Evolutionary conservation across 2,113 vertebrate species (phyloP), one percentile per base, ranked within the genome.

Genomic region (Guaruba guarouba): DNA sequence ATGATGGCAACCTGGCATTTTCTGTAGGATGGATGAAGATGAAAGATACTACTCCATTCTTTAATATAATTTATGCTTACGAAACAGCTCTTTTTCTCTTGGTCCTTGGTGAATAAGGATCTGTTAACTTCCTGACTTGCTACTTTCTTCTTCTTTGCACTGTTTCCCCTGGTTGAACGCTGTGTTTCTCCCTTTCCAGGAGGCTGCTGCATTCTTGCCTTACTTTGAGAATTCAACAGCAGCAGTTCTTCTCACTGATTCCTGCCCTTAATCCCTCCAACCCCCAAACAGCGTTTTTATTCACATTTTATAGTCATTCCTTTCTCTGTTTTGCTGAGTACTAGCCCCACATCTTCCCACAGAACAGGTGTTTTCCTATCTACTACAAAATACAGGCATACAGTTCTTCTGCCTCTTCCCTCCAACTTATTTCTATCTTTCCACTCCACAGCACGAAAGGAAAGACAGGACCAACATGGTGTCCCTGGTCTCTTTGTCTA

Each of bases 11-110:
- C 5, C 13, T 39, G 43, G 12, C 5, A 23, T 28, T 76, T 68
- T 44, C 4, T 0, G 5, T 5, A 9, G 7, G 3, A 23, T 9
- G 10, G 43, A 62, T n/a, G n/a, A 74, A 77, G 20, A 66, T 1
- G 1, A 4, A 52, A 74, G 23, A 41, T 8, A 41, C 3, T 28
- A 19, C 23, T 55, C 9, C 0, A 1, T 23, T 39, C 74, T 63
- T 51, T 4, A 48, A 67, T 51, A 11, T 13, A 41, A 59, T n/a
- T 64, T 43, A 37, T 43, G 29, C 16, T 57, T 71, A 23, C 17
- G 13, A 86, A 85, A 54, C 4, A 70, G 29, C 4, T 24, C 2
- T 17, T 68, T 43, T 63, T 16, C 39, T 66, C 43, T 39, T 46
- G 12, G 7, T 28, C 74, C 25, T 33, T 70, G 22, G 12, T 46